phyloP scores from a whole-genome alignment of 2,888 invertebrate genomes.

The Megalurothrips usitatus region DNA sequence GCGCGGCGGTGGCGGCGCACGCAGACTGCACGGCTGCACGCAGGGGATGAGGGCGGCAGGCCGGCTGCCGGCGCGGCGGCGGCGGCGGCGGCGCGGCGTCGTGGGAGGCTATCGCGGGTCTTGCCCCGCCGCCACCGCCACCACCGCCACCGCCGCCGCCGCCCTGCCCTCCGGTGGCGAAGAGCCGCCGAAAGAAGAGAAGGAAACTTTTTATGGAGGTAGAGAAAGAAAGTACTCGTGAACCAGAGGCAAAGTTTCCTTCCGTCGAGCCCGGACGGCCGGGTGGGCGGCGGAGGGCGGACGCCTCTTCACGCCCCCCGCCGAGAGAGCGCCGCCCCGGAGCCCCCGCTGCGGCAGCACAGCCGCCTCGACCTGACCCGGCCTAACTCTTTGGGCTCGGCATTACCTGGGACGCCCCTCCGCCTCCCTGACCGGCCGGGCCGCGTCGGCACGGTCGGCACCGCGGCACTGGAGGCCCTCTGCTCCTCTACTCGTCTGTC shows the following conservation, averaged over 20 bases:
- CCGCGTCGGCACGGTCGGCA: no score
- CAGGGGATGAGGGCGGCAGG: not conserved
- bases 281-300: not conserved
- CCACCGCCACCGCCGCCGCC: not conserved
- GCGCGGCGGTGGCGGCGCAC: no score
- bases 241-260: conserved; percentile 9
- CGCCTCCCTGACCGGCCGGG: no score
- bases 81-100: not conserved
- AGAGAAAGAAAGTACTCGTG: conserved; percentile 24
- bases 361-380: no score
- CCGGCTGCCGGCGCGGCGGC: not conserved
- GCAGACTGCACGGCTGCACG: not conserved
- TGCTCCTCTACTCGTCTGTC: no score
- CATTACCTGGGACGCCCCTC: no score
- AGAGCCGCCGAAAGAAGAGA: not conserved
- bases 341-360: not conserved
- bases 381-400: no score
- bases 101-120: not conserved
- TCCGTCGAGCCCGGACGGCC: not conserved
- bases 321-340: not conserved
- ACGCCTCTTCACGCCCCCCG: not conserved
- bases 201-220: conserved; percentile 23
- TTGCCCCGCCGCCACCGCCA: not conserved
- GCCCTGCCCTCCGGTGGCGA: not conserved
- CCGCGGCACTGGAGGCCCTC: no score